These are phyloP conservation scores for Scaptodrosophila latifasciaeformis DNA, from an alignment of 2,888 invertebrate genomes.

Conservation along the genomic window DNA sequence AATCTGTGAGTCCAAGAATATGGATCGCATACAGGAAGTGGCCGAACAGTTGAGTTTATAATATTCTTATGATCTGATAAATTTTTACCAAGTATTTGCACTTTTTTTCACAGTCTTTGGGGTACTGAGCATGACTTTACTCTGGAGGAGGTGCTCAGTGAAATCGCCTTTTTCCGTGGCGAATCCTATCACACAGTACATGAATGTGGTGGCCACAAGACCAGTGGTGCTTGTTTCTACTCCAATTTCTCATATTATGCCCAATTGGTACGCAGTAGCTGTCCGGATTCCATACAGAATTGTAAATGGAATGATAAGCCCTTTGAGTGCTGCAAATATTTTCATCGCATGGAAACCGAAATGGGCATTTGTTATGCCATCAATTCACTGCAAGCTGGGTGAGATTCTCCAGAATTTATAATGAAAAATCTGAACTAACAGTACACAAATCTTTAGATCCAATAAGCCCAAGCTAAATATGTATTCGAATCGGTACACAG, in stretches of 20 bases:
- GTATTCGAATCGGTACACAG: conserved; percentile 80
- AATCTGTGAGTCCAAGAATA: conserved; percentile 82
- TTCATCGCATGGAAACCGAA: conserved; percentile 81
- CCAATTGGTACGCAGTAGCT: conserved; percentile 78
- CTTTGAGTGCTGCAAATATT: conserved; percentile 82
- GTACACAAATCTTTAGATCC: no score
- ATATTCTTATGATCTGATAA: neutral
- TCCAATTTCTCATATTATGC: conserved; percentile 80
- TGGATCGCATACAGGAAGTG: conserved; percentile 79
- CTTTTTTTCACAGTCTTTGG: conserved; percentile 76
- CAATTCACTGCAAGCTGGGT: conserved; percentile 79
- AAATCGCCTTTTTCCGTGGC: conserved; percentile 82
- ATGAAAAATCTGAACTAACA: no score
- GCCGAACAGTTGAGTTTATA: conserved; percentile 78
- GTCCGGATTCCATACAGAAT: conserved; percentile 77
- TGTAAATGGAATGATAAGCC: conserved; percentile 78
- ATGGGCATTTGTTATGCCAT: conserved; percentile 81
- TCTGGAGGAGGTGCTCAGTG: conserved; percentile 82
- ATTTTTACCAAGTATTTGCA: no score
- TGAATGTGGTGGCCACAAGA: conserved; percentile 77
- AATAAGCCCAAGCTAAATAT: conserved; percentile 77
- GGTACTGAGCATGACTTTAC: conserved; percentile 81
- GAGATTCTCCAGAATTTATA: no score
- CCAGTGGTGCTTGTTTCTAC: conserved; percentile 78
- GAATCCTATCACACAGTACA: conserved; percentile 80